Evolutionary conservation across 2,113 vertebrate genomes (phyloP), one percentile per base, ranked within the genome.

Genomic region (Ursus arctos): DNA sequence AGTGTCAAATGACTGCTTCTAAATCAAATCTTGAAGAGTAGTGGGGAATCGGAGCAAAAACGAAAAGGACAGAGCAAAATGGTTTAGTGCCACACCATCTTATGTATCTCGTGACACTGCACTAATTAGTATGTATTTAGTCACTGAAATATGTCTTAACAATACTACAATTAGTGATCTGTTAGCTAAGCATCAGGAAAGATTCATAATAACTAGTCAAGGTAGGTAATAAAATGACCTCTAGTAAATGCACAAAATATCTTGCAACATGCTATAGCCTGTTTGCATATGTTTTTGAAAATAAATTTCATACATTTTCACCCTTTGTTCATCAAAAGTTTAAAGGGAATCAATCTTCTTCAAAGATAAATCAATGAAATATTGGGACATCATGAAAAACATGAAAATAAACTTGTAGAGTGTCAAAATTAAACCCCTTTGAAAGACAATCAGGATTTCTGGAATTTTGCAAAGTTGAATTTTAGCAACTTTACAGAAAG

Each of bases 111-210:
- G 97, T 96, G 98, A 98, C 97, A 98, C 95, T 95, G 65, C 95
- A 93, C 97, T 99, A 98, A 99, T 98, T 95, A 97, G 97, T 97
- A 95, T 96, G 95, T 96, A 98, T 98, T 98, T 98, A 91, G 96
- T 98, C 98, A 98, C 86, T 97, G 98, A 98, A 98, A 98, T 98
- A 94, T 85, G 88, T 95, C 97, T 97, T 97, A 97, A 98, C 79
- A 98, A 97, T 92, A 98, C 49, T 97, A 97, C 98, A 98, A 98
- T 98, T 98, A 99, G 97, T 93, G 92, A 96, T 96, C 88, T 94
- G 94, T 79, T 72, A 43, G 98, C 98, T 97, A 98, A 99, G 94
- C 88, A 95, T 85, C 97, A 96, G 69, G 96, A 71, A 96, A 92
- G 96, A 96, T 31, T 96, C 22, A 4, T 43, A 95, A 93, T 33